Conservation (phyloP, 2,888 invertebrate species). For the Platycnemis pennipes region DNA sequence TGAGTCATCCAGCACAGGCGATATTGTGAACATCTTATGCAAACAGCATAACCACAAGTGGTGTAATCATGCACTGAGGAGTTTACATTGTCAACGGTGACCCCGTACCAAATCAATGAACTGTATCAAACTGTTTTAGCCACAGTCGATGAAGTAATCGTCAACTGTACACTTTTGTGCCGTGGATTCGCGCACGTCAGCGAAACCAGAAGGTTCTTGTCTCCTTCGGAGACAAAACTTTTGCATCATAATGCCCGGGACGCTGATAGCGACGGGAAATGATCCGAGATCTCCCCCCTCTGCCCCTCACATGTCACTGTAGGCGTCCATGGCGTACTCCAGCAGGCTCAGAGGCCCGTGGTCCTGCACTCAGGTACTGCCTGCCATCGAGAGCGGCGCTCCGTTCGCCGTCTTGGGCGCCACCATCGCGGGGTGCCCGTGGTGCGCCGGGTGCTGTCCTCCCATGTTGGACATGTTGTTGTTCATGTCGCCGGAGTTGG, state of each 20-base stretch:
- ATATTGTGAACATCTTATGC: neutral
- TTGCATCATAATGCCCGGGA: neutral
- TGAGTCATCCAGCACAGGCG: neutral
- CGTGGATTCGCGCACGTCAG: neutral
- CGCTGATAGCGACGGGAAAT: neutral
- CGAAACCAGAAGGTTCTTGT: neutral
- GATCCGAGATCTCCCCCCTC: neutral
- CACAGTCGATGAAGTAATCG: too few relatives aligned
- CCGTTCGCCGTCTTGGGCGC: constrained; percentile 55
- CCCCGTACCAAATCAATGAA: too few relatives aligned
- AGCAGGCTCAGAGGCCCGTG: constrained; percentile 53
- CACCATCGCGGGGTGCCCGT: constrained; percentile 76
- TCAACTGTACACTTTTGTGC: too few relatives aligned
- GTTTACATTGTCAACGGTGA: neutral
- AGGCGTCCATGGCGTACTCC: constrained; percentile 60
- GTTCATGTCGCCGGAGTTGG: constrained; percentile 83
- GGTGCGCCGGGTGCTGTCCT: constrained; percentile 76
- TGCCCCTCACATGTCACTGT: constrained; percentile 34
- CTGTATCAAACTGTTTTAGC: too few relatives aligned
- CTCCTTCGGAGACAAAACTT: neutral
- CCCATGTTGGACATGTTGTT: constrained; percentile 83
- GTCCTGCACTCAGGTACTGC: constrained; percentile 54
- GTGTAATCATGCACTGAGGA: neutral
- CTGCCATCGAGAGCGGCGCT: constrained; percentile 54
- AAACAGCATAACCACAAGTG: neutral